Evolutionary conservation across 2,888 invertebrate species (phyloP).

Genomic region (Lycaena phlaeas): DNA sequence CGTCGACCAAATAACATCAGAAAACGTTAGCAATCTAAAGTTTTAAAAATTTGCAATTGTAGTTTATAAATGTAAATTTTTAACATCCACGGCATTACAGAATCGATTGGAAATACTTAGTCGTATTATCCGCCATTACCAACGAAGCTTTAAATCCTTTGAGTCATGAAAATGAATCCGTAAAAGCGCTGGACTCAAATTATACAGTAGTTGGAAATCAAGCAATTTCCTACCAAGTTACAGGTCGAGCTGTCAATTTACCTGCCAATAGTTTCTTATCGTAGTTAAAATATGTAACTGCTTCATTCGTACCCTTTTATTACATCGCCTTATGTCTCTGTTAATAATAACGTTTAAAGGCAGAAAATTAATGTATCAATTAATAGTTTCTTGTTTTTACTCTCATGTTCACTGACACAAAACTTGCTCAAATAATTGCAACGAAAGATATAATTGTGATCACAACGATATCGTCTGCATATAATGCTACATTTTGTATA

Average conservation of each 20-base stretch:
- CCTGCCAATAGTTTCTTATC: conserved; percentile 16
- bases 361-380: too few species aligned
- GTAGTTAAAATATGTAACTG: conserved; percentile 11
- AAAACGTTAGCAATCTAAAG: too few species aligned
- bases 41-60: too few species aligned
- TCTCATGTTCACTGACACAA: too few species aligned
- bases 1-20: too few species aligned
- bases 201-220: conserved; percentile 12
- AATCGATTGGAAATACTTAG: conserved; percentile 5
- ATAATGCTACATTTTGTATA: too few species aligned
- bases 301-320: conserved; percentile 9
- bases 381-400: too few species aligned
- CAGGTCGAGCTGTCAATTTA: conserved; percentile 10
- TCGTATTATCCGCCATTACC: not conserved
- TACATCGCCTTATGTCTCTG: conserved; percentile 2
- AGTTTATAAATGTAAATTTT: too few species aligned
- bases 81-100: too few species aligned
- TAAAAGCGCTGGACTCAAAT: conserved; percentile 12
- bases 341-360: conserved; percentile 1
- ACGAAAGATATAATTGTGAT: too few species aligned
- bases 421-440: too few species aligned
- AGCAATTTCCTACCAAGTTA: conserved; percentile 12
- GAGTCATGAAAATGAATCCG: conserved; percentile 10
- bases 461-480: too few species aligned
- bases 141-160: conserved; percentile 1